These are phyloP conservation scores for Aspidoscelis tigris DNA, from an alignment of 2,113 vertebrate genomes.

Conservation along the genomic window DNA sequence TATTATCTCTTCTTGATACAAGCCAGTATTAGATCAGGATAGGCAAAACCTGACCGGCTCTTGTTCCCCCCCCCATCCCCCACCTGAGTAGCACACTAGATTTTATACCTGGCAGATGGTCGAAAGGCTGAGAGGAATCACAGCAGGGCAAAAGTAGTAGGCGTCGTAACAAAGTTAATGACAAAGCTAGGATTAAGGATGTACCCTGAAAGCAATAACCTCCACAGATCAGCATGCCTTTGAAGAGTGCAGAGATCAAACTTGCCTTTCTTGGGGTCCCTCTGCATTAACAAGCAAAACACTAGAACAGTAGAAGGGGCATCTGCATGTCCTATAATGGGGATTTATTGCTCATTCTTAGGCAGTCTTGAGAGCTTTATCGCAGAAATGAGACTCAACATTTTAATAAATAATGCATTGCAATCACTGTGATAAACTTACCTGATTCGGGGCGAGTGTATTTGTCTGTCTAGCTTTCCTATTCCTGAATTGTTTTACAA, in stretches of 20 bases:
- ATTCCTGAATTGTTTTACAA: not conserved
- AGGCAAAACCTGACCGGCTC: not conserved
- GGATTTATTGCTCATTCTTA: not conserved
- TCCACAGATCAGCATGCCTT: accelerated
- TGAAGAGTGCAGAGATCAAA: accelerated
- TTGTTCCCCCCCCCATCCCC: not conserved
- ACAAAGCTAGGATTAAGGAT: accelerated
- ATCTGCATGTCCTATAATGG: slow-evolving; percentile 13
- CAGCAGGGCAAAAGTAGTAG: not conserved
- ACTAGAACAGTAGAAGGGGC: not conserved
- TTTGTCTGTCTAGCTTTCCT: not conserved
- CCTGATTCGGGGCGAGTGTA: not conserved
- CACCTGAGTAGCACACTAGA: not conserved
- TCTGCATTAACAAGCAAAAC: not conserved
- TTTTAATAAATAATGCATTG: slow-evolving; percentile 26
- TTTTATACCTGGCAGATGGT: not conserved
- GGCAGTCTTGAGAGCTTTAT: not conserved
- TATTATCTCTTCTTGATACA: not conserved
- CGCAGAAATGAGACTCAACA: not conserved
- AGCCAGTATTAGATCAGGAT: not conserved
- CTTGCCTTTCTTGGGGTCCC: not conserved
- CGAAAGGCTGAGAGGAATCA: accelerated
- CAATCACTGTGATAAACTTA: not conserved
- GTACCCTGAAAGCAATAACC: accelerated
- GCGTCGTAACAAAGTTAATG: not conserved